Evolutionary conservation across 2,797 vertebrate genomes (phyloP).

Genomic region (Takifugu rubripes): DNA sequence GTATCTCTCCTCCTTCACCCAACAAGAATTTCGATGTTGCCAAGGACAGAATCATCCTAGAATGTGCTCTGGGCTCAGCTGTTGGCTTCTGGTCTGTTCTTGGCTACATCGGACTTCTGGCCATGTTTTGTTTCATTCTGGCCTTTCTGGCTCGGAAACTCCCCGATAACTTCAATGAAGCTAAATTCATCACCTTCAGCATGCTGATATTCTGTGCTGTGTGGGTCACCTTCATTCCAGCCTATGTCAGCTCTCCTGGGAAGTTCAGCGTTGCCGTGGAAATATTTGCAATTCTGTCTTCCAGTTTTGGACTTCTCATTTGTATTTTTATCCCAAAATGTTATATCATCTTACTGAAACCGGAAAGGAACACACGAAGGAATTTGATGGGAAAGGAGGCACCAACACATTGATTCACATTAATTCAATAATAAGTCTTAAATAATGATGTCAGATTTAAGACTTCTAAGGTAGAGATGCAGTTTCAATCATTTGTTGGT

Average conservation of each 20-base stretch:
- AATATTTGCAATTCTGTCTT: slow-evolving; percentile 78
- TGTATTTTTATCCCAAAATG: slow-evolving; percentile 79
- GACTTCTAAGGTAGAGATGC: slow-evolving; percentile 21
- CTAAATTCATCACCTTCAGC: slow-evolving; percentile 76
- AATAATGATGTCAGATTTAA: too few relatives aligned
- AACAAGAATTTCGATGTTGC: slow-evolving; percentile 63
- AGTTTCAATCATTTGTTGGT: too few relatives aligned
- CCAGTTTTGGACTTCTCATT: slow-evolving; percentile 72
- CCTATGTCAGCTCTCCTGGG: slow-evolving; percentile 77
- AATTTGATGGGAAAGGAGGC: slow-evolving; percentile 65
- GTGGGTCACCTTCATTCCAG: slow-evolving; percentile 77
- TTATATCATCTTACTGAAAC: slow-evolving; percentile 74
- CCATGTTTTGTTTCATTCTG: slow-evolving; percentile 69
- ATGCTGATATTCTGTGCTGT: slow-evolving; percentile 78
- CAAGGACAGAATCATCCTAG: slow-evolving; percentile 71
- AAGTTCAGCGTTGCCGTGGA: slow-evolving; percentile 78
- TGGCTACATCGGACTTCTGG: slow-evolving; percentile 72
- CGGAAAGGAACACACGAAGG: slow-evolving; percentile 74
- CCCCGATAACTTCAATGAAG: slow-evolving; percentile 76
- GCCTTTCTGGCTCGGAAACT: slow-evolving; percentile 74
- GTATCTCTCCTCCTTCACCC: slow-evolving; percentile 68
- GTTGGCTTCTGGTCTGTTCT: slow-evolving; percentile 73
- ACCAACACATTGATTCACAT: too few relatives aligned
- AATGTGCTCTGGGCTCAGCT: slow-evolving; percentile 71
- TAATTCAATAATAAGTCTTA: too few relatives aligned